A percentile compares a stretch with the other conserved stretches of the same genome.
phyloP scores from a whole-genome alignment of 2,113 vertebrate species.

The Corythoichthys haematopterus region DNA sequence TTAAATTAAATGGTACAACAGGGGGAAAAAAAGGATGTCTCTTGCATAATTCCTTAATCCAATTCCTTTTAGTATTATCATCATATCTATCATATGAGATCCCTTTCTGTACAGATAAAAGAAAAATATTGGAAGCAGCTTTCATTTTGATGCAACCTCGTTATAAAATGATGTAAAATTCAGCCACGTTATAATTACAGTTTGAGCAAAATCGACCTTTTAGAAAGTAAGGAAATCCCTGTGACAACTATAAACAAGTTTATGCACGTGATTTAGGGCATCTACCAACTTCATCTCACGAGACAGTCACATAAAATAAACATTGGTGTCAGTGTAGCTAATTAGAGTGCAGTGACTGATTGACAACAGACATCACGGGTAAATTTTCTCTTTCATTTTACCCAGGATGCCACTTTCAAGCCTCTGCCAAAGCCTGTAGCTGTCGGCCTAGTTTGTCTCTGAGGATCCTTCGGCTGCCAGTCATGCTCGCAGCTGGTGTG shows the following conservation, averaged over 20 bases:
- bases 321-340: neutral
- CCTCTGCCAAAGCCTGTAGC: constrained; percentile 44
- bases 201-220: no score
- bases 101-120: neutral
- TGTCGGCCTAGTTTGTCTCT: constrained; percentile 55
- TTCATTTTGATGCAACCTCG: neutral
- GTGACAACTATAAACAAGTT: neutral
- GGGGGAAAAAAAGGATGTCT: neutral
- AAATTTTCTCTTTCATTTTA: constrained; percentile 29
- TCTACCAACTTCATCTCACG: neutral
- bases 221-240: neutral
- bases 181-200: neutral
- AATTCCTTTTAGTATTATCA: constrained; percentile 1
- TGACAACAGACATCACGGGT: constrained; percentile 30
- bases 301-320: constrained; percentile 6
- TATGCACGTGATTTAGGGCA: neutral
- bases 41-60: constrained; percentile 5
- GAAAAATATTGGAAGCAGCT: neutral
- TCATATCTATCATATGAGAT: neutral
- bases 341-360: constrained; percentile 27
- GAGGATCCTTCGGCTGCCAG: constrained; percentile 49
- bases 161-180: neutral
- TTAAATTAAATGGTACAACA: constrained; percentile 3
- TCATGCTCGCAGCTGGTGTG: constrained; percentile 55
- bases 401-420: constrained; percentile 46